These are phyloP conservation scores for Xiphydria camelus DNA, from an alignment of 2,888 invertebrate genomes.

Conservation along the genomic window DNA sequence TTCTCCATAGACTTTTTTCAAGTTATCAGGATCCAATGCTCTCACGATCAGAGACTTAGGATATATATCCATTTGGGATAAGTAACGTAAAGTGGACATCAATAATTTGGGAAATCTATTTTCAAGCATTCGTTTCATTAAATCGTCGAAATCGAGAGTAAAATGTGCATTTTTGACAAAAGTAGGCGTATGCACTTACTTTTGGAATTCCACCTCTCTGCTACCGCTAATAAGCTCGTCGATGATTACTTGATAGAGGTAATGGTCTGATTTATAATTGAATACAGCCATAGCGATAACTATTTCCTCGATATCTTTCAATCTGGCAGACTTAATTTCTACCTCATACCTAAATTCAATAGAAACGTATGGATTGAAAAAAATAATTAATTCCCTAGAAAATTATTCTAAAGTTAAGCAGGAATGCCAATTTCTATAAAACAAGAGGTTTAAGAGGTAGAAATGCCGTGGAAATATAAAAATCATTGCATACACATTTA, in stretches of 20 bases:
- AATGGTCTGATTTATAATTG: slow-evolving; percentile 60
- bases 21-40: slow-evolving; percentile 64
- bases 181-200: slow-evolving; percentile 22
- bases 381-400: too few relatives aligned
- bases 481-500: too few relatives aligned
- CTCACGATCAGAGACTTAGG: slow-evolving; percentile 65
- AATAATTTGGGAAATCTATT: slow-evolving; percentile 29
- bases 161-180: background rate
- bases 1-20: slow-evolving; percentile 63
- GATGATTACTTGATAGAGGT: slow-evolving; percentile 58
- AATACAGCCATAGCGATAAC: slow-evolving; percentile 67
- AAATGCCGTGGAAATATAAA: too few relatives aligned
- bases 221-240: slow-evolving; percentile 61
- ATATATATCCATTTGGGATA: slow-evolving; percentile 63
- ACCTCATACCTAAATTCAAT: slow-evolving; percentile 53
- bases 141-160: background rate
- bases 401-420: too few relatives aligned
- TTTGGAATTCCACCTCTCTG: slow-evolving; percentile 62
- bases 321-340: slow-evolving; percentile 60
- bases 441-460: too few relatives aligned
- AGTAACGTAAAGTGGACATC: slow-evolving; percentile 59
- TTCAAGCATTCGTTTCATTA: slow-evolving; percentile 6
- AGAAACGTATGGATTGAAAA: too few relatives aligned
- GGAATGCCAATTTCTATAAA: too few relatives aligned
- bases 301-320: slow-evolving; percentile 79